Percentiles rank a stretch among this genome's conserved stretches.
Conservation (phyloP, 2,888 invertebrate species). For the Camptogramma bilineatum region DNA sequence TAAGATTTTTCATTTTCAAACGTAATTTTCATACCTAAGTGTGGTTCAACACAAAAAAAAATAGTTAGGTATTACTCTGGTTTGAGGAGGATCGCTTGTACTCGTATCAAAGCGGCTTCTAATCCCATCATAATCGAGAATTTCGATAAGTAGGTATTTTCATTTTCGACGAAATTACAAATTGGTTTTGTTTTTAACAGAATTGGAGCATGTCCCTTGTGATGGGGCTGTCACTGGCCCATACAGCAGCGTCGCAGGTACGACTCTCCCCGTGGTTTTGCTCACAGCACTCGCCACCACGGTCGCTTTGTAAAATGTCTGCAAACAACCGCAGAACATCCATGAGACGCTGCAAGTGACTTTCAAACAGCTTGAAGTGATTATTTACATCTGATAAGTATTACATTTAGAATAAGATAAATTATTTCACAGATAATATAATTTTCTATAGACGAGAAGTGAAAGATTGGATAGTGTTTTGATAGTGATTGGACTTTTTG, state of each 20-base stretch:
- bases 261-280: slow-evolving; percentile 71
- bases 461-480: slow-evolving; percentile 17
- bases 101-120: no score
- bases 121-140: no score
- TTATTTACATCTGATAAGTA: slow-evolving; percentile 42
- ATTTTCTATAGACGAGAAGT: slow-evolving; percentile 33
- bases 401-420: slow-evolving; percentile 25
- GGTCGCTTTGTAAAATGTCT: slow-evolving; percentile 67
- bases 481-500: slow-evolving; percentile 25
- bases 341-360: slow-evolving; percentile 12
- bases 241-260: slow-evolving; percentile 80
- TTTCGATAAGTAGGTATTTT: no score
- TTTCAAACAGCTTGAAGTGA: slow-evolving; percentile 39
- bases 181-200: slow-evolving; percentile 49
- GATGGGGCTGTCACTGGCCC: slow-evolving; percentile 82
- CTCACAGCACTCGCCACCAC: slow-evolving; percentile 78
- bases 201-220: slow-evolving; percentile 78
- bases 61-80: no score
- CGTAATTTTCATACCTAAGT: no score
- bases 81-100: no score
- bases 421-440: slow-evolving; percentile 34
- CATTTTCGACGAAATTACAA: background rate
- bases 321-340: slow-evolving; percentile 9
- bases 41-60: no score
- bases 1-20: no score